A percentile compares a stretch with the other conserved stretches of the same genome.
Conservation (phyloP, 2,797 vertebrate species). For the Megalops cyprinoides region DNA sequence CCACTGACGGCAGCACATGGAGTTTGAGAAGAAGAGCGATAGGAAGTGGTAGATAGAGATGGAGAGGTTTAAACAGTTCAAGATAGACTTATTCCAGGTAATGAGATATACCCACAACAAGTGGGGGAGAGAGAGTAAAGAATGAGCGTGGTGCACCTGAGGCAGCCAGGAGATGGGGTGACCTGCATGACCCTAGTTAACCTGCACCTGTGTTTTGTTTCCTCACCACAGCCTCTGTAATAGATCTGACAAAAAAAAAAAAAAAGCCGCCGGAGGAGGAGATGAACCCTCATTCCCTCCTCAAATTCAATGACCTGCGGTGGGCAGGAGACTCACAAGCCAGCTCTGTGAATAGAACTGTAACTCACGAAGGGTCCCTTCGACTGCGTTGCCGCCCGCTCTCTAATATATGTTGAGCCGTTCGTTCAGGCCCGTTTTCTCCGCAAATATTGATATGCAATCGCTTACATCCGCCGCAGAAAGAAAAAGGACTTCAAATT, state of each 20-base stretch:
- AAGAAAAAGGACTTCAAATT: slow-evolving; percentile 62
- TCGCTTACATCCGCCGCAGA: slow-evolving; percentile 58
- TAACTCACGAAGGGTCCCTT: background rate
- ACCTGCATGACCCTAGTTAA: background rate
- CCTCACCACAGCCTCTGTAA: background rate
- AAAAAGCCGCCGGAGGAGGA: background rate
- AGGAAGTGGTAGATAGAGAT: background rate
- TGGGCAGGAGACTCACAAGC: background rate
- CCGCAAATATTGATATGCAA: slow-evolving; percentile 51
- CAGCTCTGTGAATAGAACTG: background rate
- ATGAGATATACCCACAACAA: background rate
- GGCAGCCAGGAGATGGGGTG: background rate
- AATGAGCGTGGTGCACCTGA: background rate
- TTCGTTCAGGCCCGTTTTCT: slow-evolving; percentile 46
- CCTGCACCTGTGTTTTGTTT: too few relatives aligned
- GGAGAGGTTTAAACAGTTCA: background rate
- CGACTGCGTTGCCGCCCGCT: background rate
- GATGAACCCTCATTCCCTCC: too few relatives aligned
- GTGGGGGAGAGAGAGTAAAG: background rate
- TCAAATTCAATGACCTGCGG: background rate
- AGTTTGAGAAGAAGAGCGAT: background rate
- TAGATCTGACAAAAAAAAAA: background rate
- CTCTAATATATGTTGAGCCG: background rate
- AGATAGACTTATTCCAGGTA: background rate
- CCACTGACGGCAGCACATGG: too few relatives aligned